Evolutionary conservation across 2,113 vertebrate species (phyloP).

Genomic region (Panthera uncia): DNA sequence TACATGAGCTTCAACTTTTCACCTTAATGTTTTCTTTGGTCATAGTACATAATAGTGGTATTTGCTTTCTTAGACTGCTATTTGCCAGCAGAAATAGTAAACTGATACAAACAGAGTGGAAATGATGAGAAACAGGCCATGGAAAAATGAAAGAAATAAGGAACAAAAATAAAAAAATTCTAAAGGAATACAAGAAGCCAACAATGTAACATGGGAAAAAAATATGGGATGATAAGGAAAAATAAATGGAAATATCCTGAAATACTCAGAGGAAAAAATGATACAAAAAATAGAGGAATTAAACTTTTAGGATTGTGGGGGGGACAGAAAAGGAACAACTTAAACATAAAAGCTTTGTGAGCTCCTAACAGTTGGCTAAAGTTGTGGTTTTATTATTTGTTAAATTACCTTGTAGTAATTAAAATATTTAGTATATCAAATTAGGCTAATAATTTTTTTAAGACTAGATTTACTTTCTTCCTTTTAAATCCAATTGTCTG

Average conservation of each 20-base stretch:
- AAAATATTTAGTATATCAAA: background rate
- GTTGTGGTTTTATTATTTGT: background rate
- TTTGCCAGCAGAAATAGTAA: conserved; percentile 53
- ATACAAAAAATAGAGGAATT: background rate
- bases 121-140: conserved; percentile 18
- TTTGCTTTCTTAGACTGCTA: conserved; percentile 50
- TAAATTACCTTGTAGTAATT: background rate
- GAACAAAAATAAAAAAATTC: conserved; percentile 42
- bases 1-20: conserved; percentile 58
- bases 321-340: background rate
- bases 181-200: conserved; percentile 1
- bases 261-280: background rate
- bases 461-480: conserved; percentile 23
- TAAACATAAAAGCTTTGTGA: background rate
- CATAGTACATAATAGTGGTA: background rate
- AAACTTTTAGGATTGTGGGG: background rate
- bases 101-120: background rate
- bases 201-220: background rate
- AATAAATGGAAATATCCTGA: background rate
- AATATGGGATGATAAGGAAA: background rate
- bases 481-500: background rate
- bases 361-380: background rate
- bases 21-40: conserved; percentile 57
- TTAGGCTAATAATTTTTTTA: background rate
- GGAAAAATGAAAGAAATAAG: conserved; percentile 19